Percentiles rank a stretch among this genome's conserved stretches.
Evolutionary conservation across 64 coral and sea anemone genomes (phyloP).

Genomic region (Porites lutea): DNA sequence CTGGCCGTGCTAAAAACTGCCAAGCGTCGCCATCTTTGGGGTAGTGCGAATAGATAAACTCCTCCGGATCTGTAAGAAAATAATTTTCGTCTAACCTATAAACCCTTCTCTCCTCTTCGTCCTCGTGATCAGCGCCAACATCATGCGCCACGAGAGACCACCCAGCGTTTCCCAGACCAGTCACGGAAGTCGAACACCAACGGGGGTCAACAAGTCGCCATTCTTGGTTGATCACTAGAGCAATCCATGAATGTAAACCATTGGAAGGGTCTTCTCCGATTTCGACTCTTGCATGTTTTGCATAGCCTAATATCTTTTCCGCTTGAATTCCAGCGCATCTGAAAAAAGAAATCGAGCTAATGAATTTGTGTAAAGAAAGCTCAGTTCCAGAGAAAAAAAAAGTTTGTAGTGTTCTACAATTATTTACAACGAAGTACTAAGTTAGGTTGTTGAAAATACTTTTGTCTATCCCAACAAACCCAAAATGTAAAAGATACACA

Average conservation of each 20-base stretch:
- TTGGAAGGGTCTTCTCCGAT: background rate
- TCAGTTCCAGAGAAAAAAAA: too few species aligned
- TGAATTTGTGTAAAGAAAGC: background rate
- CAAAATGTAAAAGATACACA: too few species aligned
- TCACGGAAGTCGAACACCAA: background rate
- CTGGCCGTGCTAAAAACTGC: conserved; percentile 7
- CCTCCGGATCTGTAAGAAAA: conserved; percentile 18
- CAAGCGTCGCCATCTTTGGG: background rate
- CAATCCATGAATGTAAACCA: background rate
- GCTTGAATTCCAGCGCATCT: conserved; percentile 13
- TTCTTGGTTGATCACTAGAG: conserved; percentile 6
- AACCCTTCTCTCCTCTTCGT: background rate
- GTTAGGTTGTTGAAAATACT: too few species aligned
- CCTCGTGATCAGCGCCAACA: background rate
- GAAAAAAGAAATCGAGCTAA: background rate
- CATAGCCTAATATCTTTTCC: background rate
- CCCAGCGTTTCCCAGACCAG: background rate
- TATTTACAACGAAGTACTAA: too few species aligned
- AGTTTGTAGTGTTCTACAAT: too few species aligned
- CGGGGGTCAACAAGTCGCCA: conserved; percentile 10
- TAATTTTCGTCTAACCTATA: background rate
- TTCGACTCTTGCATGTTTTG: conserved; percentile 25
- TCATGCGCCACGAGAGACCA: conserved; percentile 9
- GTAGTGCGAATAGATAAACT: conserved; percentile 17
- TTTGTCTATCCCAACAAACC: too few species aligned